These are phyloP conservation scores for Illadopsis cleaveri DNA, from an alignment of 2,113 vertebrate genomes.

Conservation along the genomic window DNA sequence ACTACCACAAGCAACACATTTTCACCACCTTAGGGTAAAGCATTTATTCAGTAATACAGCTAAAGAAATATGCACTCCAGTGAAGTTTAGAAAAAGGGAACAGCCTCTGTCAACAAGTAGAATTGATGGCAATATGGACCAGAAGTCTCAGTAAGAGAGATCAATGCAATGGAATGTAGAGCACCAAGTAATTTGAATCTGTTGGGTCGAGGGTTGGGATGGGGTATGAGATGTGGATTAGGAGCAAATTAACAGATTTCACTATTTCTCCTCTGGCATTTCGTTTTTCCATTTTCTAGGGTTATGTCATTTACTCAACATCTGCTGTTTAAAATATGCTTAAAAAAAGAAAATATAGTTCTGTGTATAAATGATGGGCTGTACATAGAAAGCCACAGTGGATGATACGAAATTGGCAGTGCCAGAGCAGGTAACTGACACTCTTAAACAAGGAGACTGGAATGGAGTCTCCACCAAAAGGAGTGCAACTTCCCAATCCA, in stretches of 20 bases:
- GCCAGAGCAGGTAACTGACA: not conserved
- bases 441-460: not conserved
- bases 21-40: not conserved
- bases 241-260: not conserved
- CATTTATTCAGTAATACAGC: not conserved
- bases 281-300: not conserved
- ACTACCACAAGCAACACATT: not conserved
- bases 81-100: not conserved
- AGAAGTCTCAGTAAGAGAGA: not conserved
- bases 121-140: fast-evolving
- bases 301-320: not conserved
- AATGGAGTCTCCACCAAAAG: not conserved
- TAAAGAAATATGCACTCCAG: not conserved
- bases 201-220: fast-evolving
- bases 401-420: not conserved
- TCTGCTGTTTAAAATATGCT: not conserved
- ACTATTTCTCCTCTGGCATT: not conserved
- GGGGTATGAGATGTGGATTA: fast-evolving
- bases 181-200: not conserved
- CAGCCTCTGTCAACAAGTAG: not conserved
- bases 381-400: not conserved
- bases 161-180: not conserved
- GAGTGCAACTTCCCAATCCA: not conserved
- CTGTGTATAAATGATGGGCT: not conserved
- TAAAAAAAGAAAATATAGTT: not conserved